Conservation (phyloP, 2,113 vertebrate species). For the Cairina moschata region DNA sequence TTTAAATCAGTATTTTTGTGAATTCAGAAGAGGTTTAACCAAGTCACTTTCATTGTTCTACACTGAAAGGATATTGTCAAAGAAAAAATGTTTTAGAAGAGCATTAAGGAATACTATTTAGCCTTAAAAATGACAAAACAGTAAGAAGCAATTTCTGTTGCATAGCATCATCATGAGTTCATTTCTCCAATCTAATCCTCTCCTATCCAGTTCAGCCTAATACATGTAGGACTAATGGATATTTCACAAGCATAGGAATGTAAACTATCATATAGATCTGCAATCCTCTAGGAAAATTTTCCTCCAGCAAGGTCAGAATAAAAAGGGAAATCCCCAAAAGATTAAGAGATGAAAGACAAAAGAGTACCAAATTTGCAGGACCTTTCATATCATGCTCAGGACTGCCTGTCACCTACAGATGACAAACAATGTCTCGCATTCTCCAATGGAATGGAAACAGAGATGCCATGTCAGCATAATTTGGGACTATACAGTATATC, state of each 20-base stretch:
- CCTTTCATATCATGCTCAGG: neutral
- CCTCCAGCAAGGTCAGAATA: neutral
- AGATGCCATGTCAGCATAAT: fast-evolving
- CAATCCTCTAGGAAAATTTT: neutral
- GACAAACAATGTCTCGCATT: neutral
- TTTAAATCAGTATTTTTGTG: neutral
- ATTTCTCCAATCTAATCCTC: neutral
- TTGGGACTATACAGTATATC: neutral
- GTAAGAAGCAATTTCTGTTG: neutral
- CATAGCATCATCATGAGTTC: neutral
- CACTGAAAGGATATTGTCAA: neutral
- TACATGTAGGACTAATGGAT: neutral
- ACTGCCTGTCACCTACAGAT: neutral
- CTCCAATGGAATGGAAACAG: neutral
- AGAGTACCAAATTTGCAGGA: neutral
- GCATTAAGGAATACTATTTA: neutral
- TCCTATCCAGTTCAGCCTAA: neutral
- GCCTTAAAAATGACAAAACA: neutral
- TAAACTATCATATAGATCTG: neutral
- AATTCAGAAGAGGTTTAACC: neutral
- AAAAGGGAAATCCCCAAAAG: neutral
- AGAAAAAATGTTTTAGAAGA: neutral
- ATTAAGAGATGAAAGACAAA: neutral
- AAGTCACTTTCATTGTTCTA: neutral
- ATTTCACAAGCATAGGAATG: neutral